A percentile compares a stretch with the other conserved stretches of the same genome.
These are phyloP conservation scores for Passerina amoena DNA, from an alignment of 2,113 vertebrate species.

Conservation along the genomic window DNA sequence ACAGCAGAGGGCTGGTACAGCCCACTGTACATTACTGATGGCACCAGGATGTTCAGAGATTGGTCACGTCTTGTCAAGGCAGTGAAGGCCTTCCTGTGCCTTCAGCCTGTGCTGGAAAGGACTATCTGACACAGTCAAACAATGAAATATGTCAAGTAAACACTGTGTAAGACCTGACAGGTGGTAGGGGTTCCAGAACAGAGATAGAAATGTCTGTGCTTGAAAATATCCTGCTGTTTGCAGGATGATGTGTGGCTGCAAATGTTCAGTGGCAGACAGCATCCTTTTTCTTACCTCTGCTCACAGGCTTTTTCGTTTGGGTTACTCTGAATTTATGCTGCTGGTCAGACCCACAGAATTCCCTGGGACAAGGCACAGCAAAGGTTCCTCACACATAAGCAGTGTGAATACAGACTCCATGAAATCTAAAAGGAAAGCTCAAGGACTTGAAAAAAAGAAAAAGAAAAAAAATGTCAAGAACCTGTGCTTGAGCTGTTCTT, in stretches of 20 bases:
- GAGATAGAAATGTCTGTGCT: not conserved
- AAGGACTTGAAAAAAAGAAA: not conserved
- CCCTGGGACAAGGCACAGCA: not conserved
- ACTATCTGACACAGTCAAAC: not conserved
- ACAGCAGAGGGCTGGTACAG: not conserved
- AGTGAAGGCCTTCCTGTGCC: not conserved
- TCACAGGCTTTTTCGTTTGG: not conserved
- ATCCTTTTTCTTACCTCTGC: not conserved
- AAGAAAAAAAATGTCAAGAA: not conserved
- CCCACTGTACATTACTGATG: rapidly evolving
- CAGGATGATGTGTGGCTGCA: not conserved
- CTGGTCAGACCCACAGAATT: not conserved
- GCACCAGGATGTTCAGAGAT: not conserved
- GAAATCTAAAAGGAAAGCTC: not conserved
- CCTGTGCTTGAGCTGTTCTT: not conserved
- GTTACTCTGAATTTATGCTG: not conserved
- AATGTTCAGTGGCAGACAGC: not conserved
- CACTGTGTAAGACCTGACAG: not conserved
- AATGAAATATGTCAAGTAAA: not conserved
- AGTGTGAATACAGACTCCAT: not conserved
- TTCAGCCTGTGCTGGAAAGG: not conserved
- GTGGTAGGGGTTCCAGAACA: not conserved
- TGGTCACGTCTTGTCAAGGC: not conserved
- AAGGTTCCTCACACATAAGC: not conserved
- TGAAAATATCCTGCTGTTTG: not conserved